Percentiles rank a stretch among this genome's conserved stretches.
Evolutionary conservation across 2,113 vertebrate genomes (phyloP).

Genomic region (Ornithorhynchus anatinus): DNA sequence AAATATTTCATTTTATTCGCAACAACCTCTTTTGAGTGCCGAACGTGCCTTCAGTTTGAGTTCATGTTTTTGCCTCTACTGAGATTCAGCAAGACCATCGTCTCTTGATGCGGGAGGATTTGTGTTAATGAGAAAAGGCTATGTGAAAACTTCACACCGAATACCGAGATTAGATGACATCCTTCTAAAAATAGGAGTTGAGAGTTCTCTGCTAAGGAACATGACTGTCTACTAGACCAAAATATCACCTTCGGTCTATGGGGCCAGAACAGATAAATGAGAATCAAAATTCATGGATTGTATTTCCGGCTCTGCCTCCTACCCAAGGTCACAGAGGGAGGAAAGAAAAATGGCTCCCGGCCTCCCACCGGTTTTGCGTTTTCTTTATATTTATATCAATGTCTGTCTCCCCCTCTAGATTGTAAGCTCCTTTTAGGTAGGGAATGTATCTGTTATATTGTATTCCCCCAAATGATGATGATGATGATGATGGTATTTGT

Average conservation of each 20-base stretch:
- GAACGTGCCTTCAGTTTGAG: background rate
- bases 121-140: background rate
- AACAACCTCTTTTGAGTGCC: slow-evolving; percentile 18
- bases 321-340: no score
- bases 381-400: no score
- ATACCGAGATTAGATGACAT: slow-evolving; percentile 2
- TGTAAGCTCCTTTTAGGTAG: no score
- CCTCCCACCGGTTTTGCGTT: no score
- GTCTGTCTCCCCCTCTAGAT: no score
- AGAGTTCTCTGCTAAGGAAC: background rate
- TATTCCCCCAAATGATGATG: no score
- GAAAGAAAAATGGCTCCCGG: no score
- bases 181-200: background rate
- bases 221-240: background rate
- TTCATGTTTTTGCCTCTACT: background rate
- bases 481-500: no score
- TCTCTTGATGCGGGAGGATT: background rate
- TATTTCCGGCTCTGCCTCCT: background rate
- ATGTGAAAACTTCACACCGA: background rate
- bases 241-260: background rate
- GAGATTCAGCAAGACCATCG: background rate
- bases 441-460: no score
- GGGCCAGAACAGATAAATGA: background rate
- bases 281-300: background rate
- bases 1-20: slow-evolving; percentile 4